Base-by-base conservation (phyloP, 2,888 invertebrate genomes). In the Julus scanicus region DNA sequence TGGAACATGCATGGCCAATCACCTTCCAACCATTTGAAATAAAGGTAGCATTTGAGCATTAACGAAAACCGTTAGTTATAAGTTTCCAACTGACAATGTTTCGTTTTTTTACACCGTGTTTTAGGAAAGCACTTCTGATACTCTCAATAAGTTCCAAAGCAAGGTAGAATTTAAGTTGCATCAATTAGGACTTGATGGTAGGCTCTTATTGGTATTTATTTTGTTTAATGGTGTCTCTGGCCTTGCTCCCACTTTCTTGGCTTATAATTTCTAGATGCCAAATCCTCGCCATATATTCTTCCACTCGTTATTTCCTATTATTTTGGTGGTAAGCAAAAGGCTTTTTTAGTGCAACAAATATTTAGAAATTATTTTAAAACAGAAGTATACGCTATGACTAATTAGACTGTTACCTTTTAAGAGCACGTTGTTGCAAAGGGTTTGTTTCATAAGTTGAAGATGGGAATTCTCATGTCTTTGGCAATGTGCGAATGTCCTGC, bases 391-490 rank as follows among this genome's bases (percentile, higher is more conserved):
- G 80, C 39, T 39, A 85, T 29, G 15, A 86, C 53, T 86, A 29
- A 37, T 80, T 39, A 20, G 63, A 84, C 84, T 39, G 39, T n/a
- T 8, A 87, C 37, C 13, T 48, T 49, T 53, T 48, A 48, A 87
- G 87, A 84, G 5, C 5, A 8, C n/a, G 17, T 87, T 11, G 48
- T 84, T 20, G n/a, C 87, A 8, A 83, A 44, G 17, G 87, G 87
- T 20, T 44, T 80, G 13, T 87, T 83, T 63, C 49, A 57, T 11
- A 87, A 88, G 53, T n/a, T 29, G 63, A 88, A 85, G 63, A 11
- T 88, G 20, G 88, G 88, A 88, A 48, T 88, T 29, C 63, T 88
- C 53, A 37, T 86, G 29, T 29, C 85, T 39, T 53, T 88, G 44
- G 40, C 86, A 15, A 71, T 40, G n/a, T 29, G 29, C 39, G 53